Conservation (phyloP, 2,888 invertebrate species). For the Tipula helvola region DNA sequence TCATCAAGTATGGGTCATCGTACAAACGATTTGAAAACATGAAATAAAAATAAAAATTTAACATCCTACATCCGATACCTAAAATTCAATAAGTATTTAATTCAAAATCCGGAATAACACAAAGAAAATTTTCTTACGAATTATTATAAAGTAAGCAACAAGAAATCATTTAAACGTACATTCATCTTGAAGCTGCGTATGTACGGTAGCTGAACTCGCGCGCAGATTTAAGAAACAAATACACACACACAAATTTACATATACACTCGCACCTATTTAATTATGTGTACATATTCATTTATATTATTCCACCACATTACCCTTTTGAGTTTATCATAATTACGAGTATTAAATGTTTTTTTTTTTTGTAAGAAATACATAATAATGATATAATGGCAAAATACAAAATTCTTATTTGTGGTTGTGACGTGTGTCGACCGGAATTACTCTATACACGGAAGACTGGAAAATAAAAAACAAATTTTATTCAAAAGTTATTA, state of each 20-base stretch:
- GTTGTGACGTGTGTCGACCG: neutral
- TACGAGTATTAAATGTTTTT: neutral
- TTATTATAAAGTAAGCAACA: neutral
- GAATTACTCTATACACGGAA: neutral
- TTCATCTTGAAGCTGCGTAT: neutral
- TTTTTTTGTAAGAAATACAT: neutral
- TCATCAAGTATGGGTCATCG: neutral
- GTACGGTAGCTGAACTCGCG: neutral
- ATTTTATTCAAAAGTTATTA: neutral
- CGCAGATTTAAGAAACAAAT: too few relatives aligned
- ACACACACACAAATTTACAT: neutral
- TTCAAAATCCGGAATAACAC: neutral
- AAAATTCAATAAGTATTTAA: neutral
- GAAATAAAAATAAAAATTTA: neutral
- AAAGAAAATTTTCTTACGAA: neutral
- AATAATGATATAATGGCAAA: neutral
- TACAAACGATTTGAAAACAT: neutral
- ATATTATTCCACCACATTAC: neutral
- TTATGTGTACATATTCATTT: neutral
- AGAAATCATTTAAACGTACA: neutral
- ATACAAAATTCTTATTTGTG: neutral
- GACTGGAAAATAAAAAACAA: neutral
- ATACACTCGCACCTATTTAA: neutral
- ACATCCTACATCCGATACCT: neutral
- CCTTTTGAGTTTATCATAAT: neutral